A percentile compares a stretch with the other conserved stretches of the same genome.
phyloP scores from a whole-genome alignment of 2,113 vertebrate genomes.

The Brachypodius melanocephalos region DNA sequence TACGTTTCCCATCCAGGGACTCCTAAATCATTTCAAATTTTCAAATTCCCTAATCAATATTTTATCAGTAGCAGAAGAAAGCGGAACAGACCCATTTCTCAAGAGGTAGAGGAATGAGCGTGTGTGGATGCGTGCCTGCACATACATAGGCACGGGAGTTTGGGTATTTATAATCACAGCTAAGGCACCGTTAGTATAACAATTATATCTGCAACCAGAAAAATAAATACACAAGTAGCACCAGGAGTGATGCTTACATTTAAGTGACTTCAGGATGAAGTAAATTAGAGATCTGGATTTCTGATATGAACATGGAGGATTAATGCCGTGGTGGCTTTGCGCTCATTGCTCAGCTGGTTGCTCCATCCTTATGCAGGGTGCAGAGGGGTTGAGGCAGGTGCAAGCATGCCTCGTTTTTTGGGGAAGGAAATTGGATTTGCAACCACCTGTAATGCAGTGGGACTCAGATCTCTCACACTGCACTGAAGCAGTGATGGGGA shows the following conservation, averaged over 20 bases:
- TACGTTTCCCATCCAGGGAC: slow-evolving; percentile 72
- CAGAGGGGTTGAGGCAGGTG: background rate
- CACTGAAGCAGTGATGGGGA: background rate
- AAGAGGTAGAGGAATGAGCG: background rate
- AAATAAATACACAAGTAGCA: background rate
- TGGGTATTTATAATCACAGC: background rate
- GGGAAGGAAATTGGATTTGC: background rate
- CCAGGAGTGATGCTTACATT: background rate
- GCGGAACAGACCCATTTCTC: slow-evolving; percentile 56
- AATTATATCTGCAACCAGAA: background rate
- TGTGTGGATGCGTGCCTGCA: background rate
- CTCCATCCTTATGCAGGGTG: background rate
- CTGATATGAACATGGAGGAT: background rate
- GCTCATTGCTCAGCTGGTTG: accelerated
- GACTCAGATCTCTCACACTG: background rate
- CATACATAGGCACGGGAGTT: background rate
- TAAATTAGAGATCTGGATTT: background rate
- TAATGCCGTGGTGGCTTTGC: background rate
- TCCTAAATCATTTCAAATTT: slow-evolving; percentile 83
- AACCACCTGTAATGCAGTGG: background rate
- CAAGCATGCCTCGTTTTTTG: background rate
- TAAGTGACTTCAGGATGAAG: background rate
- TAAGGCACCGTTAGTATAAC: background rate
- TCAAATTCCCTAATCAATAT: slow-evolving; percentile 83
- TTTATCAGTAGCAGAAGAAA: slow-evolving; percentile 74